Percentiles rank a stretch among this genome's conserved stretches.
These are phyloP conservation scores for Spizaetus ornatus DNA, from an alignment of 2,113 vertebrate species.

Conservation along the genomic window DNA sequence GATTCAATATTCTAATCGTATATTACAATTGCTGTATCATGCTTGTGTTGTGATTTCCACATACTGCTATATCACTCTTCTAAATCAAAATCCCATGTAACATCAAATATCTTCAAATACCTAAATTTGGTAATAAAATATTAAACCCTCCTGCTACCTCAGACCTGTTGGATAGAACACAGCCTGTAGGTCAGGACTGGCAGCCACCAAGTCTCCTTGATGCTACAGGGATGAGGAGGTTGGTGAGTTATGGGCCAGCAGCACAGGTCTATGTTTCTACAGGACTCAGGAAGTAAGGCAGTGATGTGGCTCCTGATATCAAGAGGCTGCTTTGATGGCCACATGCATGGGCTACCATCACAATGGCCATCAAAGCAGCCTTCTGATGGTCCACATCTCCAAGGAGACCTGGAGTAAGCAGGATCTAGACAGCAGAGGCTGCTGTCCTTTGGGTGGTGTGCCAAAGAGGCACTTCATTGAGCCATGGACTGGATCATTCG, in stretches of 20 bases:
- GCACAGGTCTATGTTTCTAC: background rate
- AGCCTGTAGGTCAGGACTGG: background rate
- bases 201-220: background rate
- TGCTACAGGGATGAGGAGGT: rapidly evolving
- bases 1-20: background rate
- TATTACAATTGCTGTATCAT: background rate
- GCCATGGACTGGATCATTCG: background rate
- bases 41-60: background rate
- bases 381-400: background rate
- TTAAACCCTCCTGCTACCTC: background rate
- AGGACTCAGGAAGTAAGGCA: background rate
- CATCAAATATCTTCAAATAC: background rate
- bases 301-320: background rate
- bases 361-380: background rate
- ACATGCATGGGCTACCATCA: background rate
- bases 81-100: background rate
- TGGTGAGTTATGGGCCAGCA: background rate
- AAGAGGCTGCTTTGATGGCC: background rate
- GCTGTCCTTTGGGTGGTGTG: background rate
- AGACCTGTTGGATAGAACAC: background rate
- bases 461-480: background rate
- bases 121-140: background rate
- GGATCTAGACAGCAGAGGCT: background rate
- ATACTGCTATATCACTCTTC: background rate
- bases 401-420: background rate